Evolutionary conservation across 2,888 invertebrate species (phyloP).

Genomic region (Pseudococcus longispinus): DNA sequence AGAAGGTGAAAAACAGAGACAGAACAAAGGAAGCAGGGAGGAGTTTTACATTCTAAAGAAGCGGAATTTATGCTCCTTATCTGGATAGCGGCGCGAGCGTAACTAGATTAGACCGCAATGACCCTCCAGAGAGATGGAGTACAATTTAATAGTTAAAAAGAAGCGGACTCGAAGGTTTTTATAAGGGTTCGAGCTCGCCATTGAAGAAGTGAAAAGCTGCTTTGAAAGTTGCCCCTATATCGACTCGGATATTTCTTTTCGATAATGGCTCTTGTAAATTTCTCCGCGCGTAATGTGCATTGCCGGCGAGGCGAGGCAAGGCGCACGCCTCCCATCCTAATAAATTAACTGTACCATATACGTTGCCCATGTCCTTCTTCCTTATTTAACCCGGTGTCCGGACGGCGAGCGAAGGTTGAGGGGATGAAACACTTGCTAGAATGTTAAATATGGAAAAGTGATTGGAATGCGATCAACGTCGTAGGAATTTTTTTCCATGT

Average conservation of each 20-base stretch:
- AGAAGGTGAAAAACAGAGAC: not conserved
- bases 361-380: not conserved
- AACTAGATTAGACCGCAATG: slow-evolving; percentile 54
- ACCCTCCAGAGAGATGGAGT: slow-evolving; percentile 50
- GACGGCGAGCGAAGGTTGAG: not conserved
- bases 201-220: slow-evolving; percentile 44
- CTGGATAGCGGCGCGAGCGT: slow-evolving; percentile 39
- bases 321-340: not conserved
- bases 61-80: slow-evolving; percentile 49
- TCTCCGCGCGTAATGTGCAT: slow-evolving; percentile 1
- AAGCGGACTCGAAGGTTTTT: slow-evolving; percentile 27
- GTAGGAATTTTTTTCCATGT: not conserved
- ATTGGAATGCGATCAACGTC: slow-evolving; percentile 24
- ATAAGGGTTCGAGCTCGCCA: slow-evolving; percentile 29
- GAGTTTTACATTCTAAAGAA: slow-evolving; percentile 36
- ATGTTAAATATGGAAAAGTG: slow-evolving; percentile 37
- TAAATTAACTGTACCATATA: slow-evolving; percentile 1
- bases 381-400: not conserved
- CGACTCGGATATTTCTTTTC: slow-evolving; percentile 37
- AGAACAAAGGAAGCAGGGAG: not conserved
- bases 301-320: not conserved
- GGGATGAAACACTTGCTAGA: not conserved
- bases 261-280: slow-evolving; percentile 42
- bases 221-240: slow-evolving; percentile 30
- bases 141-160: slow-evolving; percentile 53